A percentile compares a stretch with the other conserved stretches of the same genome.
Conservation (phyloP, 2,888 invertebrate genomes). For the Malthinus flaveolus region DNA sequence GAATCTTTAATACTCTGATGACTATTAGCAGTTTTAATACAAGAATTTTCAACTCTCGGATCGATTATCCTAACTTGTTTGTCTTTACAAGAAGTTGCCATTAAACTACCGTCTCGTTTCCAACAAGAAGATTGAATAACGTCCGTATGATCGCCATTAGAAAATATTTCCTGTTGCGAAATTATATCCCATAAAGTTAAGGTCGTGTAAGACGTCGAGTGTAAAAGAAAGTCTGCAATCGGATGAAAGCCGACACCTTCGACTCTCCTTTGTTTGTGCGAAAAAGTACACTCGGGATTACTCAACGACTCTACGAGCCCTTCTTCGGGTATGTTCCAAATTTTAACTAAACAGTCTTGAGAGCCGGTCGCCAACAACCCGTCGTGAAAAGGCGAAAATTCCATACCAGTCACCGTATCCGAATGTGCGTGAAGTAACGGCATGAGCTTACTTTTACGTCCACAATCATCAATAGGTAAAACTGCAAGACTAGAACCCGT, state of each 20-base stretch:
- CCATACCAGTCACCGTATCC: constrained; percentile 92
- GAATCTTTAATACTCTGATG: constrained; percentile 93
- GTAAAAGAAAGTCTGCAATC: constrained; percentile 84
- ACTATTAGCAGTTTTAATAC: constrained; percentile 69
- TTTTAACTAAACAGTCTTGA: constrained; percentile 84
- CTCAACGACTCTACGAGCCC: constrained; percentile 75
- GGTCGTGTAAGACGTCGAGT: constrained; percentile 81
- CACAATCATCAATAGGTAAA: constrained; percentile 84
- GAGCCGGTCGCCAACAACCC: constrained; percentile 88
- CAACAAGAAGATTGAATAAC: constrained; percentile 89
- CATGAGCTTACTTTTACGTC: constrained; percentile 87
- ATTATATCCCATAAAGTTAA: constrained; percentile 87
- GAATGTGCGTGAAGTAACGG: constrained; percentile 83
- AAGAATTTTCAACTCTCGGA: constrained; percentile 68
- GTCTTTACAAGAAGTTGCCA: constrained; percentile 91
- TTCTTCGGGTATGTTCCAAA: constrained; percentile 86
- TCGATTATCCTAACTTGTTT: constrained; percentile 85
- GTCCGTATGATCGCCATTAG: constrained; percentile 72
- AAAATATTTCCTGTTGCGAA: constrained; percentile 78
- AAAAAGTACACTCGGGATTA: constrained; percentile 79
- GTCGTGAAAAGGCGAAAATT: constrained; percentile 95
- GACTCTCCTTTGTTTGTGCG: constrained; percentile 81
- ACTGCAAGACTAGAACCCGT: constrained; percentile 90
- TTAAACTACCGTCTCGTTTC: constrained; percentile 80
- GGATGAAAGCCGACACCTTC: constrained; percentile 93